These are phyloP conservation scores for Macaria liturata DNA, from an alignment of 2,888 invertebrate species.

Conservation along the genomic window DNA sequence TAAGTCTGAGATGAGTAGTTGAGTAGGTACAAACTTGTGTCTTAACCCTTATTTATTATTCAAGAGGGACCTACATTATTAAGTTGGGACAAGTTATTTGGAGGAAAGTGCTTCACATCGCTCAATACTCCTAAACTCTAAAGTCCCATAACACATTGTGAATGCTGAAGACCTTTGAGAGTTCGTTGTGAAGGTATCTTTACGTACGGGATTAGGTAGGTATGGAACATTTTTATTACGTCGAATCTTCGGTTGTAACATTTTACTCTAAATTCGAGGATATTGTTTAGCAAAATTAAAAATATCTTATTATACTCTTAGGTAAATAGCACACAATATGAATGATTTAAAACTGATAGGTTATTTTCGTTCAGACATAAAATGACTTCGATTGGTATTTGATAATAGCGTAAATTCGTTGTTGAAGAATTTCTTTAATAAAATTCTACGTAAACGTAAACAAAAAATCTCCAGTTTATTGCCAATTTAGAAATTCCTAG, in stretches of 20 bases:
- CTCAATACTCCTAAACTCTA: constrained; percentile 13
- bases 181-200: background rate
- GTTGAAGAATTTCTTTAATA: constrained; percentile 3
- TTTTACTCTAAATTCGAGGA: too few species aligned
- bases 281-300: too few species aligned
- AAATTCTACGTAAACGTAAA: too few species aligned
- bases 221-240: too few species aligned
- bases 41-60: constrained; percentile 45
- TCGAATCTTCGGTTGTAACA: too few species aligned
- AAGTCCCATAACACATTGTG: constrained; percentile 15
- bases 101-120: constrained; percentile 26
- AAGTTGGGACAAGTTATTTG: constrained; percentile 27
- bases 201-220: too few species aligned
- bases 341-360: too few species aligned
- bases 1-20: constrained; percentile 42
- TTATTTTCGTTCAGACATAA: too few species aligned
- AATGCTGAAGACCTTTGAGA: constrained; percentile 4
- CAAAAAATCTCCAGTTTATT: constrained; percentile 14
- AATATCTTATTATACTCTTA: too few species aligned
- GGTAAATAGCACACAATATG: too few species aligned
- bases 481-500: constrained; percentile 23
- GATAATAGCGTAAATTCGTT: too few species aligned
- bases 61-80: constrained; percentile 30
- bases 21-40: constrained; percentile 47
- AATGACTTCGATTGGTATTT: too few species aligned